Evolutionary conservation across 1,140 invertebrate species (phyloP), one percentile per base, ranked within the genome.

Genomic region (Drosophila suzukii): DNA sequence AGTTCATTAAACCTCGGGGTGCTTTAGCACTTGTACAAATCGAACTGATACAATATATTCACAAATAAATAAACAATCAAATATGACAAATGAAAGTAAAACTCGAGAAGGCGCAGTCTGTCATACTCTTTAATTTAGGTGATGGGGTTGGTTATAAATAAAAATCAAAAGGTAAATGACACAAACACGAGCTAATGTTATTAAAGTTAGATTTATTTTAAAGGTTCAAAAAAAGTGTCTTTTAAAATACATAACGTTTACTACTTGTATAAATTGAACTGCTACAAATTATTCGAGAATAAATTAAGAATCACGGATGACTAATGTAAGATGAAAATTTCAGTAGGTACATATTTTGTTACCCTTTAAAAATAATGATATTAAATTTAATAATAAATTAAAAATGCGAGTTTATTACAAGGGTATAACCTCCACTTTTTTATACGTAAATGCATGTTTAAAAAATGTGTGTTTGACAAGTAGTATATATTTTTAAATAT

Each of bases 31-130:
- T 59, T 68, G 62, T 78, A 54, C 60, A 61, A 82, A 68, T 67
- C 66, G 78, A 86, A 78, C 61, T 62, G 79, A 81, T 81, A 84
- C 68, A 66, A 76, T 59, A 58, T 55, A 72, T 44, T 71, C 72
- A 38, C 60, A 75, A 78, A 57, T 67, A 86, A 85, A 86, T 75
- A 81, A 85, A 85, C 84, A 81, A 76, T 78, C 80, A 65, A 65
- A 75, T 60, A 78, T 53, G 53, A 75, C 75, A 74, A 70, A 71
- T 71, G 61, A 78, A 86, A 82, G 57, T 61, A 57, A 81, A 81
- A 71, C 43, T 55, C 63, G 66, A 59, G 56, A 86, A 56, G 67
- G 51, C 77, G 58, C 55, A 39, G 12, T 27, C 24, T 46, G 20
- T 51, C 41, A 86, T 84, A 81, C 81, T 60, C 81, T 62, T 59